A percentile compares a stretch with the other conserved stretches of the same genome.
These are phyloP conservation scores for Clinocottus analis DNA, from an alignment of 2,113 vertebrate genomes.

Conservation along the genomic window DNA sequence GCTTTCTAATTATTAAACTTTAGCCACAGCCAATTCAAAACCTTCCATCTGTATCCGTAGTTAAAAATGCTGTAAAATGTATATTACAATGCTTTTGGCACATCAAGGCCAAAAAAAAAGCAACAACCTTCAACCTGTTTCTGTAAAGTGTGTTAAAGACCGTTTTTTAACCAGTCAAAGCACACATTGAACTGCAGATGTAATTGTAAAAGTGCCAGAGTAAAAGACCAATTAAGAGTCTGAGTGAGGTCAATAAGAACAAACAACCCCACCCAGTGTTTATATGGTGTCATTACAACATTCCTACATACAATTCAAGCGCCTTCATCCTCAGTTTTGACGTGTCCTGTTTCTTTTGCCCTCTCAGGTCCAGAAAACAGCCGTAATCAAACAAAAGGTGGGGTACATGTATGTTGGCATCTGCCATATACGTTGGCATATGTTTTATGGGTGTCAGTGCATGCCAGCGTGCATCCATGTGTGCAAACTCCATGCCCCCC, in stretches of 20 bases:
- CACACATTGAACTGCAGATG: background rate
- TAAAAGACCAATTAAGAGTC: background rate
- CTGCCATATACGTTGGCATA: conserved; percentile 3
- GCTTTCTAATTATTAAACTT: background rate
- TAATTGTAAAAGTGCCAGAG: background rate
- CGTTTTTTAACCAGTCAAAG: background rate
- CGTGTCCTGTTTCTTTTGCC: conserved; percentile 1
- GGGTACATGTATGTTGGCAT: background rate
- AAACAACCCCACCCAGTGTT: conserved; percentile 64
- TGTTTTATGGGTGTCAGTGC: conserved; percentile 28
- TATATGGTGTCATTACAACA: conserved; percentile 35
- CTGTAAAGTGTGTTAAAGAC: background rate
- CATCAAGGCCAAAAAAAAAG: background rate
- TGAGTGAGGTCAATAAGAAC: background rate
- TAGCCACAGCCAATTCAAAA: background rate
- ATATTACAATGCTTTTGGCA: background rate
- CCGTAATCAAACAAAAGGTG: conserved; percentile 34
- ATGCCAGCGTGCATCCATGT: conserved; percentile 41
- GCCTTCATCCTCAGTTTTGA: conserved; percentile 17
- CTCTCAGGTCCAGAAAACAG: conserved; percentile 20
- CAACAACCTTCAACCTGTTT: background rate
- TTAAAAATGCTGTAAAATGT: background rate
- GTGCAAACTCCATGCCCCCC: conserved; percentile 51
- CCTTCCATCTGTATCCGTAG: background rate
- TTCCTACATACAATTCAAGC: conserved; percentile 3